Percentiles rank a stretch among this genome's conserved stretches.
phyloP scores from a whole-genome alignment of 2,888 invertebrate species.

The Plagodis pulveraria region DNA sequence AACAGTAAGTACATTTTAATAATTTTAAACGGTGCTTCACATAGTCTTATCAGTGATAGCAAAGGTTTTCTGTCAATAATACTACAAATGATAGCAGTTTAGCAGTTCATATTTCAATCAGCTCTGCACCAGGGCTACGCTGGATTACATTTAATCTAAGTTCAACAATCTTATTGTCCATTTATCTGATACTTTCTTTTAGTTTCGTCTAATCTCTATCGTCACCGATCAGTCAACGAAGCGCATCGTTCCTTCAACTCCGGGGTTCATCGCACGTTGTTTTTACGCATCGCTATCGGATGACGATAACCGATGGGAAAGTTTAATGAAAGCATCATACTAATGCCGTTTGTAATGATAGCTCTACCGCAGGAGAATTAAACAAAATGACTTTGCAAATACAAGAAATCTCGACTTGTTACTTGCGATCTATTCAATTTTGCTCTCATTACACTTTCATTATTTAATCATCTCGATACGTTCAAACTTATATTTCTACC shows the following conservation, averaged over 20 bases:
- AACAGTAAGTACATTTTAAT: too few relatives aligned
- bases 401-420: neutral
- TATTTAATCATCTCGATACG: too few relatives aligned
- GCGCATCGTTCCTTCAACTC: constrained; percentile 81
- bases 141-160: neutral
- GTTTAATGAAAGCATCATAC: constrained; percentile 58
- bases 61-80: neutral
- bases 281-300: constrained; percentile 63
- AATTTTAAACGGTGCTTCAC: too few relatives aligned
- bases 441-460: too few relatives aligned
- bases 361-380: constrained; percentile 3
- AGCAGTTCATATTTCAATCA: too few relatives aligned
- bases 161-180: constrained; percentile 14
- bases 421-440: too few relatives aligned
- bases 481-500: too few relatives aligned
- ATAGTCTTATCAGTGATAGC: too few relatives aligned
- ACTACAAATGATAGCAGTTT: neutral
- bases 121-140: neutral
- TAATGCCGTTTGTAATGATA: constrained; percentile 25
- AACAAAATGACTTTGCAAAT: constrained; percentile 13
- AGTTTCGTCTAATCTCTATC: constrained; percentile 22
- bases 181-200: constrained; percentile 3
- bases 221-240: constrained; percentile 60
- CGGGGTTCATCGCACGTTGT: constrained; percentile 72
- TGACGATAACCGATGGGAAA: constrained; percentile 68